phyloP scores from a whole-genome alignment of 2,113 vertebrate species.

The Stercorarius parasiticus region DNA sequence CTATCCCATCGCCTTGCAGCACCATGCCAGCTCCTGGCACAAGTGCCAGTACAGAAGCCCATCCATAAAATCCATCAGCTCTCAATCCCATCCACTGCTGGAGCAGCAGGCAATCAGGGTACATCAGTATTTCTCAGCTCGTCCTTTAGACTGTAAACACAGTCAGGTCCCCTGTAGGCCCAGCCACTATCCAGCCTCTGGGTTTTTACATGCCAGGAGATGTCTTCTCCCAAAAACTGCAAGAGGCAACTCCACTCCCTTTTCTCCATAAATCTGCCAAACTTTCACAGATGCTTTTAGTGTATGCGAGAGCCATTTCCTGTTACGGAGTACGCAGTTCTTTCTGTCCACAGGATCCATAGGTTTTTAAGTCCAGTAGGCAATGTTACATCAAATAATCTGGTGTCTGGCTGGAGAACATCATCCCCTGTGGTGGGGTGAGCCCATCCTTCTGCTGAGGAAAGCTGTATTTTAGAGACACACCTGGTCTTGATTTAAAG shows the following conservation, averaged over 20 bases:
- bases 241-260: not conserved
- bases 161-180: too few relatives aligned
- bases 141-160: not conserved
- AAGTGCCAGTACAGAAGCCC: not conserved
- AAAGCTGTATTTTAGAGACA: not conserved
- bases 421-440: not conserved
- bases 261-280: not conserved
- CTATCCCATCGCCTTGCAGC: not conserved
- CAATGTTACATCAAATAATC: not conserved
- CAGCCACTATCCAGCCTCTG: not conserved
- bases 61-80: not conserved
- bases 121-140: not conserved
- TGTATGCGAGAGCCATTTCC: not conserved
- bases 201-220: not conserved
- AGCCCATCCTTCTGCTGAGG: not conserved
- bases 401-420: not conserved
- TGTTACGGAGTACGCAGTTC: not conserved
- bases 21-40: not conserved
- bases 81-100: not conserved
- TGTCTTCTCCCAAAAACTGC: not conserved
- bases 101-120: not conserved
- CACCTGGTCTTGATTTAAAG: conserved; percentile 39
- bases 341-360: not conserved
- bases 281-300: not conserved
- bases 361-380: not conserved